Evolutionary conservation across 2,113 vertebrate genomes (phyloP), one percentile per base, ranked within the genome.

Genomic region (Rhadina sibilatrix): DNA sequence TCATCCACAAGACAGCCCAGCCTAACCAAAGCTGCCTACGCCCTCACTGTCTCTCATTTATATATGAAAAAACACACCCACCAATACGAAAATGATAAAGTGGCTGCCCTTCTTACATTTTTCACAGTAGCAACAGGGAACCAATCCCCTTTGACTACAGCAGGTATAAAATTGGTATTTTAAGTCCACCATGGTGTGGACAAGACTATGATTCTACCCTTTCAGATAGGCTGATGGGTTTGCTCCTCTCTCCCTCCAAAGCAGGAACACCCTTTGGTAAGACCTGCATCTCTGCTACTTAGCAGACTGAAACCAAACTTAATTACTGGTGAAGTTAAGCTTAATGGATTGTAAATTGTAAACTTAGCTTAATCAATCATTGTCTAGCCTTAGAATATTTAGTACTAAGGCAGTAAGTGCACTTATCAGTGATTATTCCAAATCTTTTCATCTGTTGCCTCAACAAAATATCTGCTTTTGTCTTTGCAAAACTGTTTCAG

Each of bases 181-280:
- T 38, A 64, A 57, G 18, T 65, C 25, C 17, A 40, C 3, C 1
- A 0, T 5, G 11, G 38, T 16, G 6, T 7, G 12, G 16, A 52
- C 38, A 63, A 70, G 42, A 44, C 37, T 25, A 63, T 9, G 20
- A 57, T 38, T 50, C n/a, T 25, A 52, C n/a, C 33, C 5, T 52
- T 42, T 64, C 30, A 71, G 42, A 61, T 0, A 44, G 66, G 28
- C 9, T 65, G 20, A 31, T 52, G 28, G 17, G 28, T 63, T 50
- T 59, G 28, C 28, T 71, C 24, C 20, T 40, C 14, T 50, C 28
- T 59, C 24, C 28, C n/a, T 16, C 44, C 20, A 65, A 50, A 84
- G 37, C 9, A 84, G 44, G 14, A 52, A n/a, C 17, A 33, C 9
- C 22, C 23, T 90, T 46, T 59, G 30, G 6, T 37, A 63, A 56